A percentile compares a stretch with the other conserved stretches of the same genome.
Evolutionary conservation across 1,140 invertebrate species (phyloP).

Genomic region (Notospermus geniculatus): DNA sequence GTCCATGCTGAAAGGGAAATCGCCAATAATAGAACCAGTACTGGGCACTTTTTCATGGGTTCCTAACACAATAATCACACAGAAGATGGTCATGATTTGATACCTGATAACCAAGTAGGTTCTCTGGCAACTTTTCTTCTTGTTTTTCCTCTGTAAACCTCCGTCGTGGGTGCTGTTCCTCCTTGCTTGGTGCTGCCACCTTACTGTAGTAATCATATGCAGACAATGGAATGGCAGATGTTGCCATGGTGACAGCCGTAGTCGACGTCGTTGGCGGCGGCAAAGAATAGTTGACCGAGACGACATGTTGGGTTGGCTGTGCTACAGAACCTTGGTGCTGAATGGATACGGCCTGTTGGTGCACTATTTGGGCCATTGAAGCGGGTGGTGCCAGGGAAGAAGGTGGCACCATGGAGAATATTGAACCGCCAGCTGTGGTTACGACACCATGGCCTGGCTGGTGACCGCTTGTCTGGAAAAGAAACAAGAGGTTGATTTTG

Average conservation of each 20-base stretch:
- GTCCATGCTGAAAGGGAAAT: constrained; percentile 49
- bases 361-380: background rate
- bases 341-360: background rate
- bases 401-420: background rate
- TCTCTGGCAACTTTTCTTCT: constrained; percentile 50
- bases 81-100: background rate
- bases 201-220: constrained; percentile 3
- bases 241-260: background rate
- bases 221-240: background rate
- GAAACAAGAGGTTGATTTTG: too few relatives aligned
- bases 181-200: background rate
- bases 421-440: too few relatives aligned
- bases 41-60: background rate
- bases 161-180: constrained; percentile 26
- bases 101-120: constrained; percentile 52
- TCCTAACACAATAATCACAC: background rate
- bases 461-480: too few relatives aligned
- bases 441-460: too few relatives aligned
- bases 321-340: background rate
- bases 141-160: constrained; percentile 50
- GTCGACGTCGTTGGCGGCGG: background rate
- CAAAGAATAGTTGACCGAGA: background rate
- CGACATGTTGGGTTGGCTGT: background rate
- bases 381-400: background rate
- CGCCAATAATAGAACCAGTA: too few relatives aligned